Conservation (phyloP, 1,140 invertebrate genomes). For the Parasteatoda tepidariorum region DNA sequence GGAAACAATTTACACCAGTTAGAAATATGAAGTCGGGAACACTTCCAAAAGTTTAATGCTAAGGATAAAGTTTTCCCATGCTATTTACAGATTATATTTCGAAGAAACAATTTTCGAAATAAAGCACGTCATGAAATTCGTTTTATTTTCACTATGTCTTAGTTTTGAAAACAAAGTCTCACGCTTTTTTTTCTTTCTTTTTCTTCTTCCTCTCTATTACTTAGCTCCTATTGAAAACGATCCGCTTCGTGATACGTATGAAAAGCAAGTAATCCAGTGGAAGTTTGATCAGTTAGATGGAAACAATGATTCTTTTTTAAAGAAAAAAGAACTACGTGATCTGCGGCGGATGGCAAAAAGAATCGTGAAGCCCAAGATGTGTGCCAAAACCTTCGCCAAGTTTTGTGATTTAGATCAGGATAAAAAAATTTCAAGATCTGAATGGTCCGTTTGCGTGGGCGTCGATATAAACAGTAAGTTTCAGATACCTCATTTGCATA, state of each 20-base stretch:
- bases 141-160: too few species aligned
- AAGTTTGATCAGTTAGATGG: slow-evolving; percentile 86
- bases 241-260: slow-evolving; percentile 31
- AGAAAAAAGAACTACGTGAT: slow-evolving; percentile 83
- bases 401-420: slow-evolving; percentile 86
- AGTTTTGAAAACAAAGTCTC: background rate
- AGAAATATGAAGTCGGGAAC: too few species aligned
- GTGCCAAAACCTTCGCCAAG: slow-evolving; percentile 86
- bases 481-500: background rate
- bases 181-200: slow-evolving; percentile 30
- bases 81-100: too few species aligned
- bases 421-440: slow-evolving; percentile 77
- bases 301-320: slow-evolving; percentile 79
- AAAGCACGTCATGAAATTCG: too few species aligned
- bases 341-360: slow-evolving; percentile 84
- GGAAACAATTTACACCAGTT: too few species aligned
- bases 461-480: slow-evolving; percentile 74
- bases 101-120: too few species aligned
- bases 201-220: background rate
- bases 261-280: slow-evolving; percentile 76
- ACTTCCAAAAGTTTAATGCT: too few species aligned
- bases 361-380: slow-evolving; percentile 86
- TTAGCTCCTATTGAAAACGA: background rate
- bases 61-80: too few species aligned
- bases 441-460: slow-evolving; percentile 86